A percentile compares a stretch with the other conserved stretches of the same genome.
Conservation (phyloP, 2,888 invertebrate genomes). For the Apodemia zela region DNA sequence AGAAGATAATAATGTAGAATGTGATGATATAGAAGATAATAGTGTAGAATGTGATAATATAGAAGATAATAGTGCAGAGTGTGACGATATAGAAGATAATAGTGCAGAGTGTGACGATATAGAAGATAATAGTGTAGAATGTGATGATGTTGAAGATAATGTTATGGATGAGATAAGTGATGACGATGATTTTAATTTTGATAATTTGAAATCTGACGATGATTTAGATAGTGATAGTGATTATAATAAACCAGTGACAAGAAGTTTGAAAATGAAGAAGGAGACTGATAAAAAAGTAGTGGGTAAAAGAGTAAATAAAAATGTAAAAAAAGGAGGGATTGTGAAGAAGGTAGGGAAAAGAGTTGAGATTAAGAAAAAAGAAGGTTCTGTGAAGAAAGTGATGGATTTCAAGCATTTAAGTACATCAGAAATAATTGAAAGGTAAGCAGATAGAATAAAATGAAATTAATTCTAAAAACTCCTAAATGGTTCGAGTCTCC, state of each 20-base stretch:
- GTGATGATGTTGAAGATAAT: not conserved
- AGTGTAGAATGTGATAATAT: not conserved
- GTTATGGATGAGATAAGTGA: not conserved
- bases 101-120: not conserved
- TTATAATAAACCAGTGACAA: not conserved
- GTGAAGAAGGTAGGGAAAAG: slow-evolving; percentile 1
- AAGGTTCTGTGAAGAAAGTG: not conserved
- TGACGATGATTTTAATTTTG: not conserved
- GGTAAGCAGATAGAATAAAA: too few species aligned
- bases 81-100: not conserved
- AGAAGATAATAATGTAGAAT: not conserved
- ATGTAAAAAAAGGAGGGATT: not conserved
- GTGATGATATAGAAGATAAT: not conserved
- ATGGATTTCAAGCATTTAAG: slow-evolving; percentile 10
- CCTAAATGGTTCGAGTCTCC: too few species aligned
- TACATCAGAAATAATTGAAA: not conserved
- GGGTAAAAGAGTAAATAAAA: not conserved
- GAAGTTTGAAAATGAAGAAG: not conserved
- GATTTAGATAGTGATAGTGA: slow-evolving; percentile 2
- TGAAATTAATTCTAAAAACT: too few species aligned
- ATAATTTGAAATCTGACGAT: not conserved
- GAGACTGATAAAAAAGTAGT: not conserved
- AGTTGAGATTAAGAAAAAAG: slow-evolving; percentile 6
- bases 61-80: not conserved
- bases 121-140: not conserved